Conservation (phyloP, 2,888 invertebrate species). For the Ctena decussata region DNA sequence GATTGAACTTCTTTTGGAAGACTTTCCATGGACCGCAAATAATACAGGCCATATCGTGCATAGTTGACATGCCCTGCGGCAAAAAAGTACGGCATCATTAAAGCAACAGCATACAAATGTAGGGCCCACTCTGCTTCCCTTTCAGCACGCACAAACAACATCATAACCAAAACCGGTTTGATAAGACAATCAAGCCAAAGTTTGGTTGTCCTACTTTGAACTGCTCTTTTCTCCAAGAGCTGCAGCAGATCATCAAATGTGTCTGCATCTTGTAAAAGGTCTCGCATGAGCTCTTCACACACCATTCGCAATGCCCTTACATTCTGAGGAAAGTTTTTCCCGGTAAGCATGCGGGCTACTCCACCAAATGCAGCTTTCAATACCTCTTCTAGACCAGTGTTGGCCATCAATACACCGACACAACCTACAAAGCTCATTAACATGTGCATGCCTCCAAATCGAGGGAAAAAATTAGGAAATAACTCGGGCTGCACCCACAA, state of each 20-base stretch:
- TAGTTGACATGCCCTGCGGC: neutral
- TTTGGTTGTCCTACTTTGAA: neutral
- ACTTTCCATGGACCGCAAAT: no score
- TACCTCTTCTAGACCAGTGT: conserved; percentile 61
- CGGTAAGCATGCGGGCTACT: conserved; percentile 57
- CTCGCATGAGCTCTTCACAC: neutral
- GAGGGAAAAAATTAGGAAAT: neutral
- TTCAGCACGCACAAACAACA: neutral
- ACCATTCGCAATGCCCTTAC: no score
- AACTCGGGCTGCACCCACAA: conserved; percentile 23
- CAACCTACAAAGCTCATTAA: conserved; percentile 64
- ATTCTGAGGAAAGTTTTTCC: neutral
- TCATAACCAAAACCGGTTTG: no score
- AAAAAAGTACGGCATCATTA: no score
- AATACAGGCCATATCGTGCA: neutral
- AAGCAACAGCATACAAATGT: no score
- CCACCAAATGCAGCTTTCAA: conserved; percentile 61
- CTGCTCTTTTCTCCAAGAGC: neutral
- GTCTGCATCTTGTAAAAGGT: neutral
- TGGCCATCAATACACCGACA: conserved; percentile 63
- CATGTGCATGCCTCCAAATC: conserved; percentile 53
- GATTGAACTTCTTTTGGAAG: no score
- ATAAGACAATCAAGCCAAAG: no score
- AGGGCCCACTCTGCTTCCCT: neutral
- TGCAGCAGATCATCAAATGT: no score